Conservation (phyloP, 2,797 vertebrate genomes). For the Poecilia picta region DNA sequence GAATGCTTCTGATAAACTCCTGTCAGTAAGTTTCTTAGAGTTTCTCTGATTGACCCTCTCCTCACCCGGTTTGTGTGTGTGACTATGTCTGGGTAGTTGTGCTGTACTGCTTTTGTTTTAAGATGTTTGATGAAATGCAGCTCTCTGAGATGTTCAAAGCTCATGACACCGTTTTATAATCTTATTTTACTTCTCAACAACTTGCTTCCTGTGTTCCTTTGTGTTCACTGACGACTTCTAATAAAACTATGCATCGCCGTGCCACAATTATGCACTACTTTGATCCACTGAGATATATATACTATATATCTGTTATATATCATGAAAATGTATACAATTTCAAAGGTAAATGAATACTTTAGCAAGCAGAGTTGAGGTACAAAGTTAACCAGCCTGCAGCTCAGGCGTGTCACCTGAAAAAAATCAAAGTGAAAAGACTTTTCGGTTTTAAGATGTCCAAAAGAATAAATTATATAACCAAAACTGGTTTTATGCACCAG, state of each 20-base stretch:
- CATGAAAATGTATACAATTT: background rate
- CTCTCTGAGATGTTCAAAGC: background rate
- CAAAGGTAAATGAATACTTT: background rate
- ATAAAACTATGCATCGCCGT: background rate
- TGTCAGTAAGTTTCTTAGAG: no score
- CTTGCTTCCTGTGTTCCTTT: background rate
- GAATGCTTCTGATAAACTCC: background rate
- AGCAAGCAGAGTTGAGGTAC: background rate
- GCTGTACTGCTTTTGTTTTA: background rate
- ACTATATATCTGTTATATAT: background rate
- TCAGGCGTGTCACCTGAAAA: background rate
- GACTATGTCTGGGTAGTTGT: background rate
- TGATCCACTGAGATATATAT: background rate
- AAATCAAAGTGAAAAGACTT: background rate
- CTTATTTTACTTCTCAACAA: background rate
- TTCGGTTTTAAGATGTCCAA: no score
- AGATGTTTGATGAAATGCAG: no score
- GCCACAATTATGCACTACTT: background rate
- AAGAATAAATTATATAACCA: no score
- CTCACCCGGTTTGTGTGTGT: background rate
- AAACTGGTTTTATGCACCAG: no score
- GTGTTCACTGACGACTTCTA: background rate
- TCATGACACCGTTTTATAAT: background rate
- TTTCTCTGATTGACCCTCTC: background rate
- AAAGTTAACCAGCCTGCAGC: background rate